Base-by-base conservation (phyloP, 2,113 vertebrate genomes). In the Macroglossus sobrinus region DNA sequence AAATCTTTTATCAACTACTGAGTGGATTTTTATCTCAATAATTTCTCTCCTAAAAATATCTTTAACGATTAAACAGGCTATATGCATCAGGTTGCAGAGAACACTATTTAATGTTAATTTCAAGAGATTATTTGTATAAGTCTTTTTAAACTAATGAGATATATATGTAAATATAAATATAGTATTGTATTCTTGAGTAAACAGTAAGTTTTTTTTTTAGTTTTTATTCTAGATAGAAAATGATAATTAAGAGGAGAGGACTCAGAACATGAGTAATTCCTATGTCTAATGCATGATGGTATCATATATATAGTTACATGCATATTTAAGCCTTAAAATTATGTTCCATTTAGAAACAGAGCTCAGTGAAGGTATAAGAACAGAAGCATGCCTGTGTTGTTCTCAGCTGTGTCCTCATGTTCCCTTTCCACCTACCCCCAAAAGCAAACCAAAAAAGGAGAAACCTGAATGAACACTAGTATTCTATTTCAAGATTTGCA, bases 1-100 rank as follows among this genome's bases (percentile, higher is more conserved):
- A 81, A 91, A 82, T 43, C 24, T 69, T 89, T 89, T 82, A 88
- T 96, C 66, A 86, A 71, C 30, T 86, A 33, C 89, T 59, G 9
- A 55, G 43, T 66, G 11, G 53, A 22, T 43, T 91, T 94, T 93
- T 68, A 88, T 89, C 55, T 89, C 55, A 91, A 9, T 85, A 92
- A 91, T 91, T 91, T 1, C 7, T 30, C 15, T 63, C 72, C 78
- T 94, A 79, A 76, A 91, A 91, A 75, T 74, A 15, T 84, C 33
- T 69, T 91, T 75, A 76, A 71, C 38, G 89, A 16, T 90, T 80
- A 59, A 82, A 93, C 28, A 84, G 13, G 11, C 63, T 53, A 0
- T 43, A 45, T 72, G 15, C 15, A 55, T 72, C 50, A 22, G 3
- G 10, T 84, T 76, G 12, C 55, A 50, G 18, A 89, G 63, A 64